Base-by-base conservation (phyloP, 2,113 vertebrate species). In the Poecile atricapillus region DNA sequence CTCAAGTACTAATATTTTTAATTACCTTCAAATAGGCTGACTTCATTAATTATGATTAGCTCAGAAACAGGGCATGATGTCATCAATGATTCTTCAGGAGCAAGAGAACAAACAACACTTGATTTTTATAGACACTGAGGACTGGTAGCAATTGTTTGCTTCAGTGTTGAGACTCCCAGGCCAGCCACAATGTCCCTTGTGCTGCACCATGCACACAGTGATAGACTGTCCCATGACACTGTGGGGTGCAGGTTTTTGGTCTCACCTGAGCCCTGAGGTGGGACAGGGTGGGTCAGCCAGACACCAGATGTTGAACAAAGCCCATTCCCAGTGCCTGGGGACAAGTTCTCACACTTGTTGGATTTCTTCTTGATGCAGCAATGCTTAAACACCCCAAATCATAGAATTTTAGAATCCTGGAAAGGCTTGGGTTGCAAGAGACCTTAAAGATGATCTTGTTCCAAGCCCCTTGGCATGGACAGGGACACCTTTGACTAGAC, bases 201-300 rank as follows among this genome's bases (percentile, higher is more conserved):
- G 74, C 74, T 78, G 56, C 33, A 22, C 28, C 15, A 8, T 5
- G 27, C 31, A 1, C n/a, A 33, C 0, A 2, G 7, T 13, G 37
- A 44, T 15, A 25, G 60, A 30, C 18, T 49, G 37, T 8, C 15
- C 53, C 0, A 0, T 37, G 53, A 7, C 0, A 8, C 20, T n/a
- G 10, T 11, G 23, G 14, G 30, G 49, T 64, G 35, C 33, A 30
- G 21, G 10, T 15, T 17, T 37, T 75, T 81, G 53, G 7, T 84
- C 6, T 44, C 7, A 1, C 25, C 39, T 39, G 39, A 44, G 44
- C 15, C 5, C 3, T 28, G 53, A 18, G 25, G 8, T 24, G 35
- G 30, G 27, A 56, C 5, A 27, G 39, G 20, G 10, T 7, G 30
- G 7, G 9, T 62, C 2, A 3, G 2, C 10, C 58, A 46, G 47